phyloP scores from a whole-genome alignment of 2,113 vertebrate species.

The Toxotes chatareus region DNA sequence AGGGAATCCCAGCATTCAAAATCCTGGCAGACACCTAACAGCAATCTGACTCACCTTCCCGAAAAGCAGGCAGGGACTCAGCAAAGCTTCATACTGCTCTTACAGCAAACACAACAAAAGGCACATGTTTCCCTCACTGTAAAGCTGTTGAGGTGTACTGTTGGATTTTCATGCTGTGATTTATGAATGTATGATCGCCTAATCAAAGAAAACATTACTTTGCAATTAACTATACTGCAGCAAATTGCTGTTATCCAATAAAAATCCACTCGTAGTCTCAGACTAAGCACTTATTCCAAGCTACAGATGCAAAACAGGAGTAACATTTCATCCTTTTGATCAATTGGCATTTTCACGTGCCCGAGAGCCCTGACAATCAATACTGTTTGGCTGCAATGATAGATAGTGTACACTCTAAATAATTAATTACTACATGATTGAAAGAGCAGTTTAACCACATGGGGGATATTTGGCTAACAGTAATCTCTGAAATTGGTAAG shows the following conservation, averaged over 20 bases:
- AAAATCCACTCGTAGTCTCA: conserved; percentile 40
- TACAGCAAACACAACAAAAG: conserved; percentile 21
- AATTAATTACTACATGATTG: conserved; percentile 77
- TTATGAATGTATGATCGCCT: conserved; percentile 26
- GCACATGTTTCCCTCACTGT: neutral
- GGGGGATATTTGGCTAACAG: conserved; percentile 62
- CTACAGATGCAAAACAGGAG: conserved; percentile 50
- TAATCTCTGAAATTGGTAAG: conserved; percentile 69
- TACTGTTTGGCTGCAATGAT: conserved; percentile 71
- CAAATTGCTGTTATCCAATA: conserved; percentile 36
- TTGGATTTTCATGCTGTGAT: conserved; percentile 21
- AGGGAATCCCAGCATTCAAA: conserved; percentile 43
- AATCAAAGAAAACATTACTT: conserved; percentile 56
- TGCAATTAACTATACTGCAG: conserved; percentile 33
- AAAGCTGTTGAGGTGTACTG: conserved; percentile 9
- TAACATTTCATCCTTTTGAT: conserved; percentile 67
- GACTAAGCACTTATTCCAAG: conserved; percentile 30
- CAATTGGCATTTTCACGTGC: conserved; percentile 64
- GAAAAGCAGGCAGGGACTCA: conserved; percentile 8
- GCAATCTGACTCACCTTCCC: conserved; percentile 44
- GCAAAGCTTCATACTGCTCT: conserved; percentile 3
- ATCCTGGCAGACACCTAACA: conserved; percentile 32
- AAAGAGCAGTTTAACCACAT: conserved; percentile 67
- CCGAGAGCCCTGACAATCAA: conserved; percentile 65
- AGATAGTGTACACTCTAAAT: conserved; percentile 78